These are phyloP conservation scores for Lasiurus borealis DNA, from an alignment of 2,113 vertebrate genomes.

Conservation along the genomic window DNA sequence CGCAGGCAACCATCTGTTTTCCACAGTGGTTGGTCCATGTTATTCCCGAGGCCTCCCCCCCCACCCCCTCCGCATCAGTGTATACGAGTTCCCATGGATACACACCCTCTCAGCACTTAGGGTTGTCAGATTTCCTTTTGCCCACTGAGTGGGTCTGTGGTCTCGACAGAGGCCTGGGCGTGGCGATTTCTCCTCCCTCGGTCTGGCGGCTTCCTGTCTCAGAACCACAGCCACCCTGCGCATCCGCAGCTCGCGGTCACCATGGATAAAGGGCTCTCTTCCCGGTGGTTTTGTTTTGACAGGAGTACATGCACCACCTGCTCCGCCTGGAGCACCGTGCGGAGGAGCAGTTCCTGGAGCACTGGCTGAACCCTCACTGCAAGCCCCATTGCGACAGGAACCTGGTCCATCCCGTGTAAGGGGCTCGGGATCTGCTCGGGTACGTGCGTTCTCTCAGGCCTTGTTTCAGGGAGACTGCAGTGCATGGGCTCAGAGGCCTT, in stretches of 20 bases:
- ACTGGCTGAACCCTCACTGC: slow-evolving; percentile 96
- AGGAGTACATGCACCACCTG: slow-evolving; percentile 94
- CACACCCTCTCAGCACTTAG: background rate
- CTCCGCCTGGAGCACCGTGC: slow-evolving; percentile 92
- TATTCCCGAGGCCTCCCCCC: too few relatives aligned
- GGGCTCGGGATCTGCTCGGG: background rate
- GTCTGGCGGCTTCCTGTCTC: background rate
- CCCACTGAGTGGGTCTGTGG: accelerated
- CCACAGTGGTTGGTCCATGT: background rate
- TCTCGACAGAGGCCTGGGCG: accelerated
- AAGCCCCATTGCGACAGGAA: slow-evolving; percentile 94
- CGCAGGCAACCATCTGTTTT: background rate
- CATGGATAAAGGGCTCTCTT: background rate
- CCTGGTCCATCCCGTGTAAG: slow-evolving; percentile 90
- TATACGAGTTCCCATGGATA: accelerated
- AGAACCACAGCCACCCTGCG: accelerated
- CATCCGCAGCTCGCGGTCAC: background rate
- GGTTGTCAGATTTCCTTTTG: background rate
- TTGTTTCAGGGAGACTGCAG: accelerated
- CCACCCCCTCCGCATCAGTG: accelerated
- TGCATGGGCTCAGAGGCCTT: background rate
- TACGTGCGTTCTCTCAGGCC: background rate
- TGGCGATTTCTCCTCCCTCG: background rate
- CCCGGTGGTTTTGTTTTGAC: slow-evolving; percentile 51
- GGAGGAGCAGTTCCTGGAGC: slow-evolving; percentile 93